Percentiles rank a stretch among this genome's conserved stretches.
phyloP scores from a whole-genome alignment of 2,888 invertebrate genomes.

The Ectemnius continuus region DNA sequence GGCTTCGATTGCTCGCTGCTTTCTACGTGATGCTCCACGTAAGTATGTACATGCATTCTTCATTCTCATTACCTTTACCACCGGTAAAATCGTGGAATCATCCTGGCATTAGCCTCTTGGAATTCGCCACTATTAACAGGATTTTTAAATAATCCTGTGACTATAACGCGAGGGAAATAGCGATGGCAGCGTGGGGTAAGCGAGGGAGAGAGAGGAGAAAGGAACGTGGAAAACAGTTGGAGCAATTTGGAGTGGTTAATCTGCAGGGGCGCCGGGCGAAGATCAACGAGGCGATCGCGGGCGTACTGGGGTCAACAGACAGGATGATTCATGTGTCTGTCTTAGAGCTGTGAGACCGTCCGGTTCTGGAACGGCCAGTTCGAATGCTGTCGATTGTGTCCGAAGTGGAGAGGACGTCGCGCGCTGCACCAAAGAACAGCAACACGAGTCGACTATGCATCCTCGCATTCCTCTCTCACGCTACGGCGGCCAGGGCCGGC shows the following conservation, averaged over 20 bases:
- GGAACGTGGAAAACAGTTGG: background rate
- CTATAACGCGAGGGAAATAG: no score
- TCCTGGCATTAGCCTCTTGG: no score
- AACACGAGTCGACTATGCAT: constrained; percentile 73
- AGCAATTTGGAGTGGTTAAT: constrained; percentile 9
- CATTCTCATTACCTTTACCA: no score
- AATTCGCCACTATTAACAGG: no score
- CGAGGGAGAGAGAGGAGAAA: no score
- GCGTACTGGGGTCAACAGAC: constrained; percentile 54
- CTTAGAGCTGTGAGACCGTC: constrained; percentile 48
- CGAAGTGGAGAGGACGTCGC: constrained; percentile 45
- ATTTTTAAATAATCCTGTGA: no score
- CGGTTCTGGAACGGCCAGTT: constrained; percentile 46
- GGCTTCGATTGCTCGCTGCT: no score
- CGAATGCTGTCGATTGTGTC: constrained; percentile 58
- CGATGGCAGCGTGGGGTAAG: no score
- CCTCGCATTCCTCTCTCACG: constrained; percentile 77
- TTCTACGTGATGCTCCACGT: no score
- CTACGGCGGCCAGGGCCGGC: constrained; percentile 67
- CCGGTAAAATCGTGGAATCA: no score
- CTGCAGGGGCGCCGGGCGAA: constrained; percentile 14
- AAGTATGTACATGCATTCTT: no score
- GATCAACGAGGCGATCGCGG: constrained; percentile 26
- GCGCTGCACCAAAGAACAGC: constrained; percentile 58
- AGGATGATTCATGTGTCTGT: constrained; percentile 56